Base-by-base conservation (phyloP, 2,113 vertebrate genomes). In the Cacatua alba region DNA sequence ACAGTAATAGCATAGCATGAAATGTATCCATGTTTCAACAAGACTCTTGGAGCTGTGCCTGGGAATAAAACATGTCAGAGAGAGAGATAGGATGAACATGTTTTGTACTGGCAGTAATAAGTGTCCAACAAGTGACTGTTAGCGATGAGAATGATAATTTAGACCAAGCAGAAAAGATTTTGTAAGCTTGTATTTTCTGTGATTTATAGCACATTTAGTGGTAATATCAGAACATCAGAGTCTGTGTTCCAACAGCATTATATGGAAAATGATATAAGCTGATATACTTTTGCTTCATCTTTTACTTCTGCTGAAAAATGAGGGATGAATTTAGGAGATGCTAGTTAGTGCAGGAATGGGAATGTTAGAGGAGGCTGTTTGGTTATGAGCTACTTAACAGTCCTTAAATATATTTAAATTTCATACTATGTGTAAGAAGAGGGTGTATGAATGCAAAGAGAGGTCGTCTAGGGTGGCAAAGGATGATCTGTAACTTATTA, bases 1-100 rank as follows among this genome's bases (percentile, higher is more conserved):
- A 82, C 51, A 91, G 82, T 63, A 95, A 91, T 65, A 77, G 82
- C 82, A 57, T 59, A 87, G 71, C 72, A 89, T 77, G 90, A 88
- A 93, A 94, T 81, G 80, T 60, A 64, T 63, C 83, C 69, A 18
- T 96, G 76, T 91, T 95, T 92, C 90, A 92, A 46, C 80, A 91
- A 81, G 77, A 48, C n/a, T 90, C 35, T 93, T 95, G 93, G 87
- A 95, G 26, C 60, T 78, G 26, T 94, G 93, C 88, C 83, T 90
- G 25, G 33, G 31, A 59, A 70, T 81, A n/a, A 57, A 57, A 77
- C 41, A 48, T 64, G 44, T 51, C 67, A 91, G 57, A 80, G 65
- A 69, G 35, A 33, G 28, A 94, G 53, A 81, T 21, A 82, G 26
- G 28, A 57, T 84, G 68, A 80, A 29, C 13, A 10, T 51, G 17